Percentiles rank a stretch among this genome's conserved stretches.
Evolutionary conservation across 92 coral and sea anemone genomes (phyloP).

Genomic region (Parazoanthus swiftii): DNA sequence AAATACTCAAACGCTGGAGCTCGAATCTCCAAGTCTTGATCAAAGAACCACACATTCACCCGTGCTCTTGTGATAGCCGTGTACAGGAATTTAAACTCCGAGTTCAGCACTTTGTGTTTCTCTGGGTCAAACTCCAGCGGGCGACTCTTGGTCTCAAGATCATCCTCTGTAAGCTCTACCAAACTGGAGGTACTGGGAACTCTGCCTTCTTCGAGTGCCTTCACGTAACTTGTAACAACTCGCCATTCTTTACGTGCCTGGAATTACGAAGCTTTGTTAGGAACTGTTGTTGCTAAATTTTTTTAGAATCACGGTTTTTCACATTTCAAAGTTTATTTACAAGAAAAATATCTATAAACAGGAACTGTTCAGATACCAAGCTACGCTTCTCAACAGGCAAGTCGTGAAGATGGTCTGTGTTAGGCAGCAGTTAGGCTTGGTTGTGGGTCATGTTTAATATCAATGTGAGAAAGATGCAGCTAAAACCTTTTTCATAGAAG

Average conservation of each 20-base stretch:
- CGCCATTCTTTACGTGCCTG: constrained; percentile 97
- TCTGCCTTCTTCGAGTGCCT: constrained; percentile 51
- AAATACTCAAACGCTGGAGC: constrained; percentile 93
- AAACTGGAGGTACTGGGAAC: constrained; percentile 58
- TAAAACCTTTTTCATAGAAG: too few relatives aligned
- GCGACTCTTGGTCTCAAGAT: constrained; percentile 59
- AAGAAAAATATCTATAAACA: too few relatives aligned
- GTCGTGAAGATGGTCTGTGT: too few relatives aligned
- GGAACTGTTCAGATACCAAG: too few relatives aligned
- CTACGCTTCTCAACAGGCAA: too few relatives aligned
- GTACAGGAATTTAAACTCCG: constrained; percentile 89
- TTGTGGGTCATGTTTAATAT: too few relatives aligned
- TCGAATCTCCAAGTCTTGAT: constrained; percentile 86
- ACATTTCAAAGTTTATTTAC: too few relatives aligned
- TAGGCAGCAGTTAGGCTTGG: too few relatives aligned
- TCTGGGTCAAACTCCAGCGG: constrained; percentile 82
- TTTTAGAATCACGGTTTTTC: too few relatives aligned
- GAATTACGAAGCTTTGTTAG: neutral
- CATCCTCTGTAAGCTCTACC: constrained; percentile 66
- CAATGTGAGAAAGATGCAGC: too few relatives aligned
- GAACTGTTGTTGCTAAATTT: neutral
- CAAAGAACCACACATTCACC: constrained; percentile 97
- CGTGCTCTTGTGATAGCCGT: constrained; percentile 95
- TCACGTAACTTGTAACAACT: constrained; percentile 77
- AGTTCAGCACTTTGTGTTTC: constrained; percentile 84